Evolutionary conservation across 1,140 invertebrate genomes (phyloP), one percentile per base, ranked within the genome.

Genomic region (Euwallacea fornicatus): DNA sequence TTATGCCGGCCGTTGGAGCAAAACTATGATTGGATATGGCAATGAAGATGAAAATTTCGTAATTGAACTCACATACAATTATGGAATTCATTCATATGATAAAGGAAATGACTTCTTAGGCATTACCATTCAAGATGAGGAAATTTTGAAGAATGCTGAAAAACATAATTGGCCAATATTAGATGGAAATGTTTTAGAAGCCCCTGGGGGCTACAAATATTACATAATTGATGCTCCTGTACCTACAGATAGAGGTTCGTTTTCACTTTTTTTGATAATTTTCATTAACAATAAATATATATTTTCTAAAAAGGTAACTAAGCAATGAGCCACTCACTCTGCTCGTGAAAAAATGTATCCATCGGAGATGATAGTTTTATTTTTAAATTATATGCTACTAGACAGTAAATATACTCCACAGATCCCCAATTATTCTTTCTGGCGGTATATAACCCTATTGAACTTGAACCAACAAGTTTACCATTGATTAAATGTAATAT

Each of bases 21-120:
- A 99, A 84, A 98, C 98, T 0, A 99, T 99, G 97, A 88, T 99
- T 58, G 98, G 97, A 9, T 99, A 98, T 86, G 97, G 97, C 0
- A 89, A 92, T 7, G 98, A 99, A 84, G 93, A 97, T 77, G 86
- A 88, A 61, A 93, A 98, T 83, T 99, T 99, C 88, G 97, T 98
- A 6, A 85, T 98, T 43, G 98, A 99, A 83, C 84, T 99, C 6
- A 99, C 97, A 13, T 99, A 99, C 79, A 99, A 99, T 80, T 99
- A 99, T 85, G 95, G 94, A 16, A 88, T 99, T 16, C 88, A 89
- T 74, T 82, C 85, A 66, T 99, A 99, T 80, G 88, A 93, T 74
- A 81, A 86, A 72, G 88, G 96, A 61, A 98, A 98, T 85, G 96
- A 98, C 83, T 97, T 96, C 79, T 83, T 87, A 63, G 93, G 94